phyloP scores from a whole-genome alignment of 1,140 invertebrate genomes.

The Ptiloglossa arizonensis region DNA sequence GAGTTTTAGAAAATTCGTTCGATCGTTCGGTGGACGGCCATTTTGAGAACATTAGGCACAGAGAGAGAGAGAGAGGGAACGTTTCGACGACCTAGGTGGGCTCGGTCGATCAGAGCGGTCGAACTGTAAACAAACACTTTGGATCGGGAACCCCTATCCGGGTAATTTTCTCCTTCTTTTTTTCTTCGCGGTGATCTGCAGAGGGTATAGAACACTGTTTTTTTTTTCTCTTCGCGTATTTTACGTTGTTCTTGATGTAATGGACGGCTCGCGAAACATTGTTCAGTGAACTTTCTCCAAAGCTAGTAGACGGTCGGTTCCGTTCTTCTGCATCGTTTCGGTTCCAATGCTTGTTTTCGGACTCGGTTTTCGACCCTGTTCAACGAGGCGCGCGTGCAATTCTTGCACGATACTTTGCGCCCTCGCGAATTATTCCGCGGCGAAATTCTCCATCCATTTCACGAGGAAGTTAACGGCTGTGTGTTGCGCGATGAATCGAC shows the following conservation, averaged over 20 bases:
- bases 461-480: not conserved
- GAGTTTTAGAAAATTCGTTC: not conserved
- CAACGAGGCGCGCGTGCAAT: not conserved
- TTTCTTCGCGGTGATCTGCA: not conserved
- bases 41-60: not conserved
- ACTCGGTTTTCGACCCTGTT: constrained; percentile 33
- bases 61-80: too few species aligned
- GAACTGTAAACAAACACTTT: too few species aligned
- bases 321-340: constrained; percentile 29
- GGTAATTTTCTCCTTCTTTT: not conserved
- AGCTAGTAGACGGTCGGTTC: constrained; percentile 9
- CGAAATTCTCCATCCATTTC: not conserved
- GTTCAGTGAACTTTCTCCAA: constrained; percentile 35
- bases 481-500: not conserved
- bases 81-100: too few species aligned
- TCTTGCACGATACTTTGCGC: not conserved
- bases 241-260: not conserved
- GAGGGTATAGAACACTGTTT: not conserved
- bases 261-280: constrained; percentile 8
- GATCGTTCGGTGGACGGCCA: not conserved
- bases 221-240: not conserved
- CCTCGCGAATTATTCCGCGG: not conserved
- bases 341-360: constrained; percentile 36
- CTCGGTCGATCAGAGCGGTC: too few species aligned
- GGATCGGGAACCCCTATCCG: too few species aligned